Base-by-base conservation (phyloP, 2,797 vertebrate genomes). In the Danionella dracula region DNA sequence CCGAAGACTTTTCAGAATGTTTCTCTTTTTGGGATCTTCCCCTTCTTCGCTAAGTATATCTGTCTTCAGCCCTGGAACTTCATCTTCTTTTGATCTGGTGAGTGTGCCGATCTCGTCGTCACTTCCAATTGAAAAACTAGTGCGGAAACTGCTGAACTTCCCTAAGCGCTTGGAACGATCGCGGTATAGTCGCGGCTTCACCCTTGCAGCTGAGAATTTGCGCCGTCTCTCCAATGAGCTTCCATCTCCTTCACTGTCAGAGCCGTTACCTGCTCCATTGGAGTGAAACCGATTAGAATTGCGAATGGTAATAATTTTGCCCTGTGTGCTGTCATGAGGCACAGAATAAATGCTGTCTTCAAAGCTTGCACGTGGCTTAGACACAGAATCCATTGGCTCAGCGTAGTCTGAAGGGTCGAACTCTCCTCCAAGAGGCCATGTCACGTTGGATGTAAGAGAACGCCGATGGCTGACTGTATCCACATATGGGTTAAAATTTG, bases 261-360 rank as follows among this genome's bases (percentile, higher is more conserved):
- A 98, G 44, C 96, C 96, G 0, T 97, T 97, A 51, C 94, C 84
- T 0, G 89, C 85, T 9, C 92, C 95, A 0, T 98, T 99, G 0
- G 96, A 90, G 16, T 97, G 91, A 53, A 93, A 85, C 63, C 95
- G 91, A 86, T 97, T 98, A 38, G 94, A 94, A 77, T 99, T 99
- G 1, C 96, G 89, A 55, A 99, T 91, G 60, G 96, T 98, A 79
- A 99, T 99, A 81, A 99, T 99, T 80, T 99, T 99, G 53, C 96
- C 96, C 72, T 98, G 96, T 11, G 96, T 98, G 88, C 96, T 99
- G 85, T 98, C 96, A 0, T 99, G 96, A 0, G 96, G 96, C 50
- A 99, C 96, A 0, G 96, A 98, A 80, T 99, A 99, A 71, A 99
- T 99, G 78, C 94, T 97, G 78, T 99, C 96, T 71, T 98, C 96